Evolutionary conservation across 64 coral and sea anemone genomes (phyloP), one percentile per base, ranked within the genome.

Genomic region (Exaiptasia diaphana): DNA sequence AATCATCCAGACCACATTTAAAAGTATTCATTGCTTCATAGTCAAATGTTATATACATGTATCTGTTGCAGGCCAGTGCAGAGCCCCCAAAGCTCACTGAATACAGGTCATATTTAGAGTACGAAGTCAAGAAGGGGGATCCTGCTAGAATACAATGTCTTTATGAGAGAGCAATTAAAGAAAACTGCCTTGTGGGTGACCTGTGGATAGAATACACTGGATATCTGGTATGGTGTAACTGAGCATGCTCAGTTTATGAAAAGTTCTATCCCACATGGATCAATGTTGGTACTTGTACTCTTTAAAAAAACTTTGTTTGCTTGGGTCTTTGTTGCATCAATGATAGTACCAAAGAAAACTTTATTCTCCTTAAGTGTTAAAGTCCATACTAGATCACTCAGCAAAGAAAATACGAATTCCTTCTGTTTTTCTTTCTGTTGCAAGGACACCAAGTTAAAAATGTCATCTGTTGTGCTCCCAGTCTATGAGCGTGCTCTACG

Each of bases 141-240:
- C 79, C 89, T 24, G 95, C 70, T 24, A 70, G 89, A 27, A 88
- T 99, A 22, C 85, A 85, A 60, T 99, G 94, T 60, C 61, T 99
- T 4, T 97, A 97, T 57, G 94, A 97, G 55, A 97, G 93, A 75
- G 88, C 93, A 1, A 64, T 97, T 40, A 91, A 91, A 11, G 94
- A 97, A 4, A 97, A 97, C 60, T 92, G 94, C 32, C 85, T 97
- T 46, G 74, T 88, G 14, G 74, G 56, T 9, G 94, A 92, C 68
- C 53, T 99, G 54, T 99, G 85, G 83, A 82, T 87, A 38, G 94
- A 92, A 45, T 99, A 89, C 61, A 89, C 85, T 11, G 70, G 55
- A 56, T 92, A 97, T 45, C 61, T 97, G 87, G 93, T 97, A 56
- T 46, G 82, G 40, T 36, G n/a, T n/a, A n/a, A 23, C 9, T 18